These are phyloP conservation scores for Astreopora myriophthalma DNA, from an alignment of 64 coral and sea anemone species.

Conservation along the genomic window DNA sequence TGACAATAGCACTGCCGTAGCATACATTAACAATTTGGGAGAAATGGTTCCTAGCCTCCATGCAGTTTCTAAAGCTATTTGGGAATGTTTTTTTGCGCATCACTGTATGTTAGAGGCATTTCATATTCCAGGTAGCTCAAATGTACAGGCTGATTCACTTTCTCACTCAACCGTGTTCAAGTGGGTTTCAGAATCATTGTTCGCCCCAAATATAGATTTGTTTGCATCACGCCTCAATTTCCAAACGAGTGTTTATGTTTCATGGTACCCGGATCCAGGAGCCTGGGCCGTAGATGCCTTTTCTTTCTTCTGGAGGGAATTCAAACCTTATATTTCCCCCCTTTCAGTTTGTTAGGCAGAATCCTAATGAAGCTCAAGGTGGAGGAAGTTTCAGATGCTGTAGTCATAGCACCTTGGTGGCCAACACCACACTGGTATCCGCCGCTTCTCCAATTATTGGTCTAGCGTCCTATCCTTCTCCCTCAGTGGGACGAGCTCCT, in stretches of 20 bases:
- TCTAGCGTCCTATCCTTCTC: constrained; percentile 38
- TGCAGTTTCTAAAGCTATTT: neutral
- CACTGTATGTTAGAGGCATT: neutral
- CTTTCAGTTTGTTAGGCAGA: constrained; percentile 52
- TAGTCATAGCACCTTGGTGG: constrained; percentile 62
- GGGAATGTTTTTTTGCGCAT: neutral
- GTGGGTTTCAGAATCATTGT: constrained; percentile 4
- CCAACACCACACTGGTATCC: constrained; percentile 65
- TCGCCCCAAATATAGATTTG: constrained; percentile 47
- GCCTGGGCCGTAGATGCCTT: constrained; percentile 56
- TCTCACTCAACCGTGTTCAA: constrained; percentile 36
- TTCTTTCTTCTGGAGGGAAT: constrained; percentile 10
- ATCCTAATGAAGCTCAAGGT: neutral
- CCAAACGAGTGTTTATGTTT: constrained; percentile 23
- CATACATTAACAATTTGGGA: constrained; percentile 19
- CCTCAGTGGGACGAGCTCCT: constrained; percentile 46
- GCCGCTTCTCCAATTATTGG: constrained; percentile 29
- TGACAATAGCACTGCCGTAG: neutral
- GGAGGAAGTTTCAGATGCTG: neutral
- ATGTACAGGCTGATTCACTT: neutral
- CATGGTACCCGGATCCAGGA: constrained; percentile 57
- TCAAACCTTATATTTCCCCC: constrained; percentile 59
- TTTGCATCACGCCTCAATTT: constrained; percentile 45
- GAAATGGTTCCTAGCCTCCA: neutral
- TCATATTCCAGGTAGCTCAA: constrained; percentile 9